phyloP scores from a whole-genome alignment of 2,888 invertebrate genomes.

The Prosopocoilus inquinatus region DNA sequence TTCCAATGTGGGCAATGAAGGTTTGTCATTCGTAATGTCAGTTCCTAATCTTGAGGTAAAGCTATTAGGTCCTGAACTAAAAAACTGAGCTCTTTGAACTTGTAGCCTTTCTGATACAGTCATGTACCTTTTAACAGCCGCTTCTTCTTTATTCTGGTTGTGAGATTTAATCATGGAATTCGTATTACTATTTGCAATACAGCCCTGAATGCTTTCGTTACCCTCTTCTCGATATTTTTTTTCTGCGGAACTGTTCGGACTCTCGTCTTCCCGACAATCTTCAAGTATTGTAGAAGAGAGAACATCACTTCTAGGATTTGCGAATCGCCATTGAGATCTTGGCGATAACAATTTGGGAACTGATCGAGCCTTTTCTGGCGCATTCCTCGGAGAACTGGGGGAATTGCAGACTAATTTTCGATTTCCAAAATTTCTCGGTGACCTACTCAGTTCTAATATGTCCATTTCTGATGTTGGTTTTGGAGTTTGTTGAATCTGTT shows the following conservation, averaged over 20 bases:
- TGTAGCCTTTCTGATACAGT: conserved; percentile 56
- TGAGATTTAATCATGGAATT: conserved; percentile 7
- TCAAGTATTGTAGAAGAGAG: conserved; percentile 84
- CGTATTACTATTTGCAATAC: conserved; percentile 20
- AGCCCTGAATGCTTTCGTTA: conserved; percentile 14
- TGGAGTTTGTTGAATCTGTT: conserved; percentile 46
- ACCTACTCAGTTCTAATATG: conserved; percentile 68
- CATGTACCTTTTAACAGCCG: conserved; percentile 8
- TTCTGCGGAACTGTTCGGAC: conserved; percentile 61
- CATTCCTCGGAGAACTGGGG: conserved; percentile 55
- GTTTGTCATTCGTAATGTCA: conserved; percentile 22
- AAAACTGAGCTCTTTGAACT: conserved; percentile 63
- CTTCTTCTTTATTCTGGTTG: conserved; percentile 7
- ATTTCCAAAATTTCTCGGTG: conserved; percentile 66
- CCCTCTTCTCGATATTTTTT: conserved; percentile 40
- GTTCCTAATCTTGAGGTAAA: conserved; percentile 4
- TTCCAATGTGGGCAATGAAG: conserved; percentile 59
- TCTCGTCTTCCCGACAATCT: conserved; percentile 79
- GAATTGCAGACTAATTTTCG: conserved; percentile 56
- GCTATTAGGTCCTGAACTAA: conserved; percentile 37
- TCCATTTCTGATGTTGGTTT: conserved; percentile 48
- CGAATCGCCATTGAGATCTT: conserved; percentile 70
- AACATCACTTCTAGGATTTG: conserved; percentile 76
- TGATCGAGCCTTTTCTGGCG: conserved; percentile 40
- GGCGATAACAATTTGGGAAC: conserved; percentile 65